These are phyloP conservation scores for Pseudorhiza aurosa DNA, from an alignment of 30 jellyfish, hydroid and myxozoan genomes.

Conservation along the genomic window DNA sequence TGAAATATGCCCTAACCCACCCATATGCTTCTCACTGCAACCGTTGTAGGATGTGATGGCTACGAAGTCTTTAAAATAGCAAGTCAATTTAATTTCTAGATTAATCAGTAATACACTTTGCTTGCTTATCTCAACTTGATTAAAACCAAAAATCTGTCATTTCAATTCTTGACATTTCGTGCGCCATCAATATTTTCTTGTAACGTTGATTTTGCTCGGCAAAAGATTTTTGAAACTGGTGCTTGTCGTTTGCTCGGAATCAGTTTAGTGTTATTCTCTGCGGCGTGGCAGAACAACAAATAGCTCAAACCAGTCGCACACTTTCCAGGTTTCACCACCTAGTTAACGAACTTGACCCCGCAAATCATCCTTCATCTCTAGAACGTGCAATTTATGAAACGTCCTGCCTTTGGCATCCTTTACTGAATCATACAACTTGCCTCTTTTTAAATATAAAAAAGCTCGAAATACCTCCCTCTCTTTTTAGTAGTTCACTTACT, in stretches of 20 bases:
- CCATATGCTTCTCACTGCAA: background rate
- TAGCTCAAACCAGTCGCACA: no score
- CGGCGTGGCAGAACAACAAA: no score
- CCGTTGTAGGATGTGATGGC: background rate
- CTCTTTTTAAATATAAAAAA: no score
- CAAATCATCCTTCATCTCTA: no score
- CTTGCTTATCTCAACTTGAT: background rate
- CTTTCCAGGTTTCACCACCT: no score
- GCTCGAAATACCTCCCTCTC: no score
- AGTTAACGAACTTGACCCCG: no score
- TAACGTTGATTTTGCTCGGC: slow-evolving; percentile 30
- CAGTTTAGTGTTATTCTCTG: slow-evolving; percentile 15
- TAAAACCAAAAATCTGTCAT: background rate
- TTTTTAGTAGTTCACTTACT: no score
- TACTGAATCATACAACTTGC: no score
- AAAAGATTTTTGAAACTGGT: background rate
- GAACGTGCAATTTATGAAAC: no score
- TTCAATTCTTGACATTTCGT: slow-evolving; percentile 24
- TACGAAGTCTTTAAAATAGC: background rate
- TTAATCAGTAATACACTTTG: background rate
- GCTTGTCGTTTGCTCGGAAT: slow-evolving; percentile 31
- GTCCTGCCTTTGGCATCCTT: no score
- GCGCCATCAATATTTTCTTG: background rate
- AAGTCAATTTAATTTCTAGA: background rate
- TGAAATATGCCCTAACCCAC: background rate